Evolutionary conservation across 1,140 invertebrate species (phyloP).

Genomic region (Dendroctonus ponderosae): DNA sequence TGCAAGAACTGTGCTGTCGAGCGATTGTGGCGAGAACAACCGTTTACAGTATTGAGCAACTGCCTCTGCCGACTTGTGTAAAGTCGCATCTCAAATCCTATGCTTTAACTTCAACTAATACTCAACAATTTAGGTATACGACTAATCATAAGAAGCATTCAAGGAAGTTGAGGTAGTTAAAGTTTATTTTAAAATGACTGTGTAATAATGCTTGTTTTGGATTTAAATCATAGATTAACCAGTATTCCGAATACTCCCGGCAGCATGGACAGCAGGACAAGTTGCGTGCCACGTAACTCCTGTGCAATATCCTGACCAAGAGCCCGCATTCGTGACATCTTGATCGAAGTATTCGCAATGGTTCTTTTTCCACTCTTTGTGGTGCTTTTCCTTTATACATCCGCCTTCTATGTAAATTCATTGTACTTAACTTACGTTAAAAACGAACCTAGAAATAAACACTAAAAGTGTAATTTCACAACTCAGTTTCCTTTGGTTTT

Average conservation of each 20-base stretch:
- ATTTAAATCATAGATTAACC: conserved; percentile 33
- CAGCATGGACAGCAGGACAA: conserved; percentile 51
- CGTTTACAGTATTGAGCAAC: conserved; percentile 91
- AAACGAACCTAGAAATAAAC: conserved; percentile 1
- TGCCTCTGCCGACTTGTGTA: conserved; percentile 86
- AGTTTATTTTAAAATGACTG: neutral
- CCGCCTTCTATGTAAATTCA: conserved; percentile 1
- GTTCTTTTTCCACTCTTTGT: conserved; percentile 17
- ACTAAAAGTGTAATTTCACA: neutral
- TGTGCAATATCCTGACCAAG: conserved; percentile 47
- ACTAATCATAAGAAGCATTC: conserved; percentile 50
- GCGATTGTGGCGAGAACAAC: conserved; percentile 91
- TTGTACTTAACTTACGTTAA: conserved; percentile 22
- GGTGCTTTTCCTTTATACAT: conserved; percentile 6
- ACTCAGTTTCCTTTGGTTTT: neutral
- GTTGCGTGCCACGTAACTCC: conserved; percentile 50
- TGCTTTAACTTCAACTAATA: conserved; percentile 76
- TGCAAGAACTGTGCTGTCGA: conserved; percentile 93
- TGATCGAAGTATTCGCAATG: conserved; percentile 20
- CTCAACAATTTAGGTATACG: conserved; percentile 58
- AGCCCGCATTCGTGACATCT: neutral
- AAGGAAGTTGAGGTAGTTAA: conserved; percentile 40
- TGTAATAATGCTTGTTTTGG: neutral
- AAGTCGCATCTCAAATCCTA: conserved; percentile 96
- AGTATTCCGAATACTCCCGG: conserved; percentile 47